Evolutionary conservation across 2,888 invertebrate genomes (phyloP), one percentile per base, ranked within the genome.

Genomic region (Eremobia ochroleuca): DNA sequence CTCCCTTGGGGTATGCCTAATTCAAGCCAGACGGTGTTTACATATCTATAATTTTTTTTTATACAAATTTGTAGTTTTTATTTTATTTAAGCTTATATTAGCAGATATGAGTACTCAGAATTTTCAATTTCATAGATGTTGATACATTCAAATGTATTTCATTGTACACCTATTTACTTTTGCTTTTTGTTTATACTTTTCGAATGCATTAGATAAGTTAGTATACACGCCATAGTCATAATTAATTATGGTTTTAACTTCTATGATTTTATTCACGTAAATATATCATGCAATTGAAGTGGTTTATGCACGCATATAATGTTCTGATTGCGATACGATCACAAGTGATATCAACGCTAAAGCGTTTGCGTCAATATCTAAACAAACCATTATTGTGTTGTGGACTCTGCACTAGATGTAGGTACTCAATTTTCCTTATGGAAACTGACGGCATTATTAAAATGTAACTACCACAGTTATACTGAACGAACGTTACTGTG

Each of bases 381-480:
- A 75, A 72, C 66, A 76, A 81, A 85, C 34, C 68, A 66, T 70
- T 75, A 81, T 59, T 81, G 49, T 70, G 46, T 62, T 59, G 85
- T 81, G 34, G 59, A 81, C 66, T 70, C 66, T 82, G 68, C 74
- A 71, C 76, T 82, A 73, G 62, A 68, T 68, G 59, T n/a, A n/a
- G n/a, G n/a, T 64, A 82, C 52, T 58, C 62, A 55, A 61, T 82
- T 85, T 82, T 76, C 55, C 64, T 68, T 69, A 34, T 65, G 49
- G 25, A 76, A 70, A 62, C 85, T 82, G 64, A 64, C 52, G 25
- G 34, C 40, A 49, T 25, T 71, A 61, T 76, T 81, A 13, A 49
- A 71, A 52, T 58, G 61, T 59, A 65, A 76, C 28, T 49, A 65
- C 55, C 4, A 15, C 43, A 34, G 43, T 46, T 64, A 64, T 62